These are phyloP conservation scores for Alauda arvensis DNA, from an alignment of 2,797 vertebrate species.

Conservation along the genomic window DNA sequence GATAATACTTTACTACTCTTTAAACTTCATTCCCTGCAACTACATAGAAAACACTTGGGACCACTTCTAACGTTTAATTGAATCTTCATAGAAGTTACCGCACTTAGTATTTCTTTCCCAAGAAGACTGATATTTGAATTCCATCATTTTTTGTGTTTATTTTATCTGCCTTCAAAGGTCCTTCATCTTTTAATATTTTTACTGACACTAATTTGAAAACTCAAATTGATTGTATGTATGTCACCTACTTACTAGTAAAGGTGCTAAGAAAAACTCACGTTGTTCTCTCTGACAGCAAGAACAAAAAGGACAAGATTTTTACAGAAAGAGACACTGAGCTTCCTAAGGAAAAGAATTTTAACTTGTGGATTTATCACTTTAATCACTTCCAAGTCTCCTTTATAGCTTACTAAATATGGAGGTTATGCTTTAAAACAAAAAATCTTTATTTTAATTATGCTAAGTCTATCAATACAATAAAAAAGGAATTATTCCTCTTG, in stretches of 20 bases:
- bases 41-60: background rate
- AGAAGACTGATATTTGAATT: background rate
- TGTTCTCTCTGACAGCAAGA: background rate
- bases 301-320: background rate
- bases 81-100: background rate
- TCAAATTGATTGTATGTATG: background rate
- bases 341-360: background rate
- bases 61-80: background rate
- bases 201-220: background rate
- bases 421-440: background rate
- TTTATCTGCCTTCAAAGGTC: background rate
- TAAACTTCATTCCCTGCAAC: background rate
- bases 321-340: background rate
- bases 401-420: conserved; percentile 42
- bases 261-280: background rate
- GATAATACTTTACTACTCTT: background rate
- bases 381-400: conserved; percentile 10
- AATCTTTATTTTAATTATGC: background rate
- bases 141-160: background rate
- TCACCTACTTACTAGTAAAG: background rate
- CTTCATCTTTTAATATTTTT: background rate
- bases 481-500: background rate
- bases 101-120: background rate
- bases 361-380: background rate
- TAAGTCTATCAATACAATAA: background rate